phyloP scores from a whole-genome alignment of 2,797 vertebrate species.

The Phylloscopus collybita region DNA sequence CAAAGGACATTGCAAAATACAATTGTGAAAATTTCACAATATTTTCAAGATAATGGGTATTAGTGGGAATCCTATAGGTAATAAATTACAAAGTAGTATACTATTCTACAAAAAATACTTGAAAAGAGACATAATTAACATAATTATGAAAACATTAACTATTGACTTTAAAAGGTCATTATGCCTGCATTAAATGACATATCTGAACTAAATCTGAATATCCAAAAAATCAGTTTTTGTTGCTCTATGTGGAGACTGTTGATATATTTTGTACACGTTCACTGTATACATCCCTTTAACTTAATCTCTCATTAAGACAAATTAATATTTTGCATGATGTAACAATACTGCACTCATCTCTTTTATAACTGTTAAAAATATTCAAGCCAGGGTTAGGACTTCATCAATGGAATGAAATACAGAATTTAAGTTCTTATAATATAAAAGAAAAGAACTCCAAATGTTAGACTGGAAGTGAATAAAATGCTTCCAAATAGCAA shows the following conservation, averaged over 20 bases:
- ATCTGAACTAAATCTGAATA: background rate
- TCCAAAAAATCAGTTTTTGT: background rate
- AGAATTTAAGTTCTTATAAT: background rate
- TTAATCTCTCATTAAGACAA: background rate
- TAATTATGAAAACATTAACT: background rate
- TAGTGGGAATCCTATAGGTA: background rate
- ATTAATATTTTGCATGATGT: background rate
- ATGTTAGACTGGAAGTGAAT: background rate
- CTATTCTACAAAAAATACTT: background rate
- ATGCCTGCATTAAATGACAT: background rate
- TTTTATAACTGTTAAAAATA: background rate
- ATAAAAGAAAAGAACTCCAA: background rate
- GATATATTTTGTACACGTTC: background rate
- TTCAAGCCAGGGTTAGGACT: background rate
- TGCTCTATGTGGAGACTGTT: background rate
- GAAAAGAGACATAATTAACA: background rate
- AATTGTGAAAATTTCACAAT: background rate
- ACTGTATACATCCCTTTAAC: background rate
- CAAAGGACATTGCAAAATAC: background rate
- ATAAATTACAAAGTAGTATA: background rate
- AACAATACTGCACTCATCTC: background rate
- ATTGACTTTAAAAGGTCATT: background rate
- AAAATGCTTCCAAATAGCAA: background rate
- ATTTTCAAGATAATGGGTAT: background rate
- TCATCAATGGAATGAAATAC: background rate